Evolutionary conservation across 1,140 invertebrate species (phyloP).

Genomic region (Phymastichus coffea): DNA sequence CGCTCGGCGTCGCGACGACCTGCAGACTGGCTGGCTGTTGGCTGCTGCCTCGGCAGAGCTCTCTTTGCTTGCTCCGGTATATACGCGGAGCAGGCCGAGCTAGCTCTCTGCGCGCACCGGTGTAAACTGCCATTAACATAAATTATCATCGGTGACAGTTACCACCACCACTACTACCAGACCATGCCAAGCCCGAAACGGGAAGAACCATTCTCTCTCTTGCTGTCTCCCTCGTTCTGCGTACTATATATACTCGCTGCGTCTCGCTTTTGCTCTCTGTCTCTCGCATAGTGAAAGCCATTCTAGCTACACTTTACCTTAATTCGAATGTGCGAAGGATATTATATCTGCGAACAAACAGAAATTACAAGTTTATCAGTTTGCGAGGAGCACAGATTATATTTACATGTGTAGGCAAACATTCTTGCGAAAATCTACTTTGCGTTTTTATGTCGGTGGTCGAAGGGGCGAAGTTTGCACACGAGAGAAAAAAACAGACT

Average conservation of each 20-base stretch:
- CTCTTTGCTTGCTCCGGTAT: not conserved
- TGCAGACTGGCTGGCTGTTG: slow-evolving; percentile 46
- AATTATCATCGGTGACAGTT: slow-evolving; percentile 58
- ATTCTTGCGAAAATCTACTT: too few relatives aligned
- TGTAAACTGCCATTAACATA: slow-evolving; percentile 56
- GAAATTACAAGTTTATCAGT: too few relatives aligned
- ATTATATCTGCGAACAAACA: not conserved
- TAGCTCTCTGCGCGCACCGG: slow-evolving; percentile 30
- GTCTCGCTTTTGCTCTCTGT: not conserved
- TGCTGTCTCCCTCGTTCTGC: not conserved
- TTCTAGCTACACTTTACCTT: slow-evolving; percentile 13
- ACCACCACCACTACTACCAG: slow-evolving; percentile 41
- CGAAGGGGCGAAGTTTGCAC: too few relatives aligned
- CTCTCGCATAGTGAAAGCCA: not conserved
- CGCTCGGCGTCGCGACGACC: slow-evolving; percentile 45
- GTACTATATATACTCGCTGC: not conserved
- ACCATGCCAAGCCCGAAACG: not conserved
- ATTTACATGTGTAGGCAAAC: too few relatives aligned
- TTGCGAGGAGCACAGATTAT: too few relatives aligned
- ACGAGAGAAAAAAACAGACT: too few relatives aligned
- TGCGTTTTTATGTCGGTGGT: too few relatives aligned
- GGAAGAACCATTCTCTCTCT: slow-evolving; percentile 3
- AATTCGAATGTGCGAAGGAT: slow-evolving; percentile 20
- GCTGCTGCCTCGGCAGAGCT: not conserved
- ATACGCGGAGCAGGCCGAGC: not conserved